Evolutionary conservation across 2,113 vertebrate species (phyloP), one percentile per base, ranked within the genome.

Genomic region (Antechinus flavipes): DNA sequence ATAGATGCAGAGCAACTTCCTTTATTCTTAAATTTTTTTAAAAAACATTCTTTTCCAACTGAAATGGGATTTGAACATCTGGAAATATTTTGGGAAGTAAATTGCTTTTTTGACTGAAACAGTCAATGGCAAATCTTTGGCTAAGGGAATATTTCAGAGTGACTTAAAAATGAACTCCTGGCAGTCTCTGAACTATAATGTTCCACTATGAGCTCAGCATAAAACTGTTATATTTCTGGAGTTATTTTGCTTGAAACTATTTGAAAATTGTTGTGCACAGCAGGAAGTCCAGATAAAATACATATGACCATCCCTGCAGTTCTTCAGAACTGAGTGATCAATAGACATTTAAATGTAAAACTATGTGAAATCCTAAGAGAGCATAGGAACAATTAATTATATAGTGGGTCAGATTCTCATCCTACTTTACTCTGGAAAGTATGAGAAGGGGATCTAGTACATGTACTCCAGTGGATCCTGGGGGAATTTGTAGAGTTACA

Each of bases 81-180:
- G 97, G 96, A 97, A 97, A 76, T 90, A 53, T 90, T 97, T 97
- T 93, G 49, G 47, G 50, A 68, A 91, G 93, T 95, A 97, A 96
- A 96, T 97, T 93, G 54, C 94, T 91, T 22, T 49, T 61, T 96
- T 49, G 46, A 92, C 92, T 91, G 56, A 96, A 92, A 53, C 68
- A n/a, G n/a, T 92, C 90, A 95, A 93, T 95, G 95, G 92, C 91
- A 56, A 93, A 24, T 89, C 95, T 96, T 93, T 96, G 97, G 97
- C 96, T 90, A 95, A 42, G 11, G 35, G 26, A 25, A 30, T 91
- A 90, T 95, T 96, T 96, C 26, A 91, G 94, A 30, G 19, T 93
- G 84, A 53, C 91, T 96, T 90, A 55, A 84, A 96, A 94, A 96
- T 93, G 95, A 95, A 93, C 49, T 96, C 91, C 58, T 96, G 96